A percentile compares a stretch with the other conserved stretches of the same genome.
These are phyloP conservation scores for Zaprionus nigranus DNA, from an alignment of 1,140 invertebrate genomes.

Conservation along the genomic window DNA sequence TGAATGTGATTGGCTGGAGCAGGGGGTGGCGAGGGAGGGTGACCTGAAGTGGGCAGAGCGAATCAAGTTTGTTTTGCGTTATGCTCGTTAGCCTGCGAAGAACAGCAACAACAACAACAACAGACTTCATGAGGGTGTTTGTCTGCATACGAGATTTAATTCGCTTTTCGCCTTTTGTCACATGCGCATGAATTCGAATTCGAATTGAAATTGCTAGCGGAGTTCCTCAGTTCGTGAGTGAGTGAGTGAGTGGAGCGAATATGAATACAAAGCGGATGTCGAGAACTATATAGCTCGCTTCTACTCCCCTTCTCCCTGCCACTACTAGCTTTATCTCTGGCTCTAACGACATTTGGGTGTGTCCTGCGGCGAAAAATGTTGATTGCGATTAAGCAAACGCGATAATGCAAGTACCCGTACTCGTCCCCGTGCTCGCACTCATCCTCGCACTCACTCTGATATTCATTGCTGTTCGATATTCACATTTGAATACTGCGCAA, in stretches of 20 bases:
- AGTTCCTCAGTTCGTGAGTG: slow-evolving; percentile 3
- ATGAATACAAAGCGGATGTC: slow-evolving; percentile 41
- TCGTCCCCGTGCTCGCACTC: neutral
- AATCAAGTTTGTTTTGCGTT: slow-evolving; percentile 58
- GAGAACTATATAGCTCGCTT: slow-evolving; percentile 11
- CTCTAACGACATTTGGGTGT: slow-evolving; percentile 50
- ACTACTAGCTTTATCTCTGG: neutral
- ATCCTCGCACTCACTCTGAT: neutral
- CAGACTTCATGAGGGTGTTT: slow-evolving; percentile 63
- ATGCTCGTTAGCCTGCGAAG: slow-evolving; percentile 38
- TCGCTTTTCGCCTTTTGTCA: slow-evolving; percentile 41
- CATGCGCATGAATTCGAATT: slow-evolving; percentile 43
- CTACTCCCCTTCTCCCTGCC: neutral
- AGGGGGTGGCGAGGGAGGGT: neutral
- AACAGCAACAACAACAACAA: slow-evolving; percentile 29
- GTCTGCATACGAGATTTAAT: slow-evolving; percentile 70
- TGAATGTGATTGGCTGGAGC: slow-evolving; percentile 5
- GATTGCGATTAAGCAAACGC: slow-evolving; percentile 80
- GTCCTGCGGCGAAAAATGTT: slow-evolving; percentile 65
- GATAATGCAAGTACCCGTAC: slow-evolving; percentile 57
- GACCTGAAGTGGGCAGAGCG: slow-evolving; percentile 59
- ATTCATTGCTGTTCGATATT: slow-evolving; percentile 35
- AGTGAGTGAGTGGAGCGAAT: slow-evolving; percentile 42
- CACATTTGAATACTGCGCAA: slow-evolving; percentile 80
- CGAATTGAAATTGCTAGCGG: slow-evolving; percentile 2